Conservation (phyloP, 2,888 invertebrate genomes). For the Xestia c-nigrum region DNA sequence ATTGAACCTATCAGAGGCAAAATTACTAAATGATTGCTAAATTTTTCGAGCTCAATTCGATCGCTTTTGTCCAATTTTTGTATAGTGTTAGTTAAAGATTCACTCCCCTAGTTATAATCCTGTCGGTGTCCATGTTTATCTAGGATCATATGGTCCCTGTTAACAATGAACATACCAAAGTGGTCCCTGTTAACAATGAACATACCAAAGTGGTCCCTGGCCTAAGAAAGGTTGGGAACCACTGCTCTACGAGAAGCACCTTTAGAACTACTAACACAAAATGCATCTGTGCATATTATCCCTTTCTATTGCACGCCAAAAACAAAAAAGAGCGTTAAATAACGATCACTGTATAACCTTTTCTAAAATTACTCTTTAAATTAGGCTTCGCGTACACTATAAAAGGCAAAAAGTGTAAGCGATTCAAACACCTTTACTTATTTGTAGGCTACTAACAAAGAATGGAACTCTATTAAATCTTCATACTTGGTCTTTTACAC, state of each 20-base stretch:
- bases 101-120: no score
- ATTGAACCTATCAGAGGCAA: no score
- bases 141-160: no score
- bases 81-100: no score
- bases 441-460: slow-evolving; percentile 52
- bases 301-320: slow-evolving; percentile 25
- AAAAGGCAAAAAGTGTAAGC: slow-evolving; percentile 35
- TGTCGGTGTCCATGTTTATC: no score
- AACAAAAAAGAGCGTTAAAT: slow-evolving; percentile 24
- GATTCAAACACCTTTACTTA: slow-evolving; percentile 58
- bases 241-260: slow-evolving; percentile 2
- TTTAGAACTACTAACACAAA: slow-evolving; percentile 27
- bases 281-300: slow-evolving; percentile 22
- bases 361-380: slow-evolving; percentile 32
- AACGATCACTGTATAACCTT: slow-evolving; percentile 15
- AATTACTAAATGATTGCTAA: no score
- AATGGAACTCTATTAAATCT: slow-evolving; percentile 59
- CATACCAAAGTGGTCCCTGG: no score
- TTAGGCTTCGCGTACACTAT: slow-evolving; percentile 2
- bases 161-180: no score
- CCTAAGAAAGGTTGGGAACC: no score
- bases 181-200: no score
- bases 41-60: no score
- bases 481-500: slow-evolving; percentile 42
- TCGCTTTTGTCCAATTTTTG: no score